Percentiles rank a stretch among this genome's conserved stretches.
phyloP scores from a whole-genome alignment of 2,888 invertebrate species.

The Aphodius granarius region DNA sequence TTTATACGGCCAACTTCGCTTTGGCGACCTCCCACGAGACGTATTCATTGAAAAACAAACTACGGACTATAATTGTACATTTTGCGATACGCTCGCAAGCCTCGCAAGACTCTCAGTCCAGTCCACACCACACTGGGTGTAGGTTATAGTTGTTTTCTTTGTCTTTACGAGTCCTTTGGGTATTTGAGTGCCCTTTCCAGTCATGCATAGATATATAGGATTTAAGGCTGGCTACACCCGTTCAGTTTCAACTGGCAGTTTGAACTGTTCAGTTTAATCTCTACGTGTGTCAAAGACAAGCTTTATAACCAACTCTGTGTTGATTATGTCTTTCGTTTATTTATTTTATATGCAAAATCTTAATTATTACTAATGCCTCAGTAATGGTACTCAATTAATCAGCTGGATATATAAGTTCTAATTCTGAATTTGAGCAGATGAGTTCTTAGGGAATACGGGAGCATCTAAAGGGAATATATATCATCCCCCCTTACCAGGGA shows the following conservation, averaged over 20 bases:
- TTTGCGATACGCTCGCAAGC: neutral
- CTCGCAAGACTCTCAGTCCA: neutral
- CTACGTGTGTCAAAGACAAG: too few species aligned
- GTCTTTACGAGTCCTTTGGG: neutral
- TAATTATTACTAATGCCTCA: neutral
- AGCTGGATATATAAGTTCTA: neutral
- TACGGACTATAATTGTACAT: neutral
- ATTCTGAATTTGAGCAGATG: neutral
- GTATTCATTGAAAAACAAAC: neutral
- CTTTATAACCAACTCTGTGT: too few species aligned
- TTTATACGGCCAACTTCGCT: neutral
- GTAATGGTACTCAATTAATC: neutral
- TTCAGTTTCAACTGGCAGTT: too few species aligned
- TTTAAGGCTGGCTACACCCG: too few species aligned
- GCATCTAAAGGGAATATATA: neutral
- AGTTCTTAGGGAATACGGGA: neutral
- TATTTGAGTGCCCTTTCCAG: neutral
- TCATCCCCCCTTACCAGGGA: neutral
- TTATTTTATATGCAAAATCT: too few species aligned
- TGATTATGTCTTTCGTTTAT: too few species aligned
- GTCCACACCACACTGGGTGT: neutral
- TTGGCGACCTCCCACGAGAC: neutral
- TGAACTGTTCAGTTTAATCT: too few species aligned
- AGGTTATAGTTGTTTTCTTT: neutral
- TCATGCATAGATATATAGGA: too few species aligned